phyloP scores from a whole-genome alignment of 1,140 invertebrate species.

The Bombus consobrinus region DNA sequence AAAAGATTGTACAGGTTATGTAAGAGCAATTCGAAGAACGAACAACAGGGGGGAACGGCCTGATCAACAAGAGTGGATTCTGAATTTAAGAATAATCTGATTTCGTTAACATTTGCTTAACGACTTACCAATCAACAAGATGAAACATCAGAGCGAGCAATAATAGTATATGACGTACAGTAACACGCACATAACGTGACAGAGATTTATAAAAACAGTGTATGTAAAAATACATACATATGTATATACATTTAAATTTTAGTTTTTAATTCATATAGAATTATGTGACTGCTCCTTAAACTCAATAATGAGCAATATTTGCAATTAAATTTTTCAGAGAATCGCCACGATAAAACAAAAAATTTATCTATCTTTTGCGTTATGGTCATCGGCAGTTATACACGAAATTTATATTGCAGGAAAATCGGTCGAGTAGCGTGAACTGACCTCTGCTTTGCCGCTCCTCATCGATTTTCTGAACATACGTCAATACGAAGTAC shows the following conservation, averaged over 20 bases:
- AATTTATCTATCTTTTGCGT: background rate
- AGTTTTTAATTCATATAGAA: background rate
- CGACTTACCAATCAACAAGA: background rate
- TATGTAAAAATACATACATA: background rate
- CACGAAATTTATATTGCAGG: conserved; percentile 22
- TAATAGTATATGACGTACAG: conserved; percentile 20
- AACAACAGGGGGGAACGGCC: conserved; percentile 15
- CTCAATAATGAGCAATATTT: background rate
- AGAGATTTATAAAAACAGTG: conserved; percentile 10
- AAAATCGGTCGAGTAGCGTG: conserved; percentile 39
- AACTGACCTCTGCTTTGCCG: conserved; percentile 45
- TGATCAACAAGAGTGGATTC: conserved; percentile 28
- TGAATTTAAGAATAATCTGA: conserved; percentile 19
- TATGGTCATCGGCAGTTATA: background rate
- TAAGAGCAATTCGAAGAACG: conserved; percentile 26
- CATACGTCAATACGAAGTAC: conserved; percentile 47
- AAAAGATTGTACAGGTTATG: conserved; percentile 30
- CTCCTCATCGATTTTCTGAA: conserved; percentile 51
- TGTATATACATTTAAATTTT: background rate
- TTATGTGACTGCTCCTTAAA: background rate
- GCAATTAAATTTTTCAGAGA: background rate
- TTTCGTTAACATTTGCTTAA: background rate
- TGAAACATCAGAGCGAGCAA: background rate
- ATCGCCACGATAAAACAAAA: background rate
- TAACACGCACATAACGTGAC: conserved; percentile 5